Evolutionary conservation across 2,888 invertebrate genomes (phyloP), one percentile per base, ranked within the genome.

Genomic region (Lepidocyrtoides sp.): DNA sequence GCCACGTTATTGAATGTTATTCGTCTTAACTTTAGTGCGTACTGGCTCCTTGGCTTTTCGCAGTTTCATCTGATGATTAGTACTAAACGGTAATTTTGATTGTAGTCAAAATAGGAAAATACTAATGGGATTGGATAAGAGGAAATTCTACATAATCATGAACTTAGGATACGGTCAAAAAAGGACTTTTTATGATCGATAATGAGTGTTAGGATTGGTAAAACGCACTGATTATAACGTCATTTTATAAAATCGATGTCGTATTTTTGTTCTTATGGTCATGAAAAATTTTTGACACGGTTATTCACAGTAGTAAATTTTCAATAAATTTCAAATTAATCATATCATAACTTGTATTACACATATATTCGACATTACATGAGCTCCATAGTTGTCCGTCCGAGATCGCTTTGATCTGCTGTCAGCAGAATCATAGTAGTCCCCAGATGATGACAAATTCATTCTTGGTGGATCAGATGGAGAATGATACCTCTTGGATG

Each of bases 401-500:
- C 92, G 83, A 41, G 89, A 89, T 69, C 91, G 20, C 69, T 91
- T 91, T 3, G 91, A 88, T 66, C 92, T 77, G 48, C 87, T 91
- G 0, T 90, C 84, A 4, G 91, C 66, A 8, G 91, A 66, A 32
- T 92, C 92, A 48, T 91, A 92, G 36, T 90, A 91, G 63, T 86
- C 84, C 20, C 17, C 69, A 0, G 84, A 54, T 8, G 84, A 54
- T 8, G 91, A 82, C 60, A 81, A 29, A n/a, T 84, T 77, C 54
- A 81, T 60, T 23, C 89, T 63, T n/a, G 89, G 66, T 0, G 81
- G 2, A 0, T 90, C 91, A 0, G 83, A 12, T 2, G 92, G 92
- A n/a, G 92, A 92, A 60, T 92, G 92, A 23, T 92, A 92, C 36
- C 92, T 72, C 36, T 92, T 92, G 12, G 92, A 91, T 17, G 84